These are phyloP conservation scores for Gyrodactylus bullatarudis DNA, from an alignment of 1,140 invertebrate genomes.

Conservation along the genomic window DNA sequence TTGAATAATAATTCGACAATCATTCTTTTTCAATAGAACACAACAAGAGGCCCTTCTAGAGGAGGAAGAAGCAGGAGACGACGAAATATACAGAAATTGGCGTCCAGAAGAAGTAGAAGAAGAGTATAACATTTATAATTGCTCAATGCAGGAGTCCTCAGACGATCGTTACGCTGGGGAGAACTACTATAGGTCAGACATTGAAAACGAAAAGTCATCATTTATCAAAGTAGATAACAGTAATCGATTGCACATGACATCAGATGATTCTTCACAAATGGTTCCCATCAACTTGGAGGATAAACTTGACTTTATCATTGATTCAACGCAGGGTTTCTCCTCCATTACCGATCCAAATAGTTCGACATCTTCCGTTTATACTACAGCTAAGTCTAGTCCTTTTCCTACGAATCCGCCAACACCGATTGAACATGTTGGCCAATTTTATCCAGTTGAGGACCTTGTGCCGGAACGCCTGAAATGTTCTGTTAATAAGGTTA, in stretches of 20 bases:
- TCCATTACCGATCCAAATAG: not conserved
- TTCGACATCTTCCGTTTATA: not conserved
- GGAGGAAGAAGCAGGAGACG: no score
- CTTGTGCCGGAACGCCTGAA: not conserved
- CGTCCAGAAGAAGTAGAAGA: no score
- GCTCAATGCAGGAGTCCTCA: no score
- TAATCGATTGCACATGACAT: not conserved
- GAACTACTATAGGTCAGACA: not conserved
- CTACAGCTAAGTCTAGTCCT: not conserved
- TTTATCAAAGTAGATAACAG: not conserved
- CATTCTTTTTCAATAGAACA: no score
- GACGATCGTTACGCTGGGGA: not conserved
- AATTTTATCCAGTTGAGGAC: not conserved
- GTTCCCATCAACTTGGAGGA: not conserved
- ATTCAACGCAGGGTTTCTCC: not conserved
- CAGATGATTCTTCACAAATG: not conserved
- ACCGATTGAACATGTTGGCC: not conserved
- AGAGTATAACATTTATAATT: no score
- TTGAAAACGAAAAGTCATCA: not conserved
- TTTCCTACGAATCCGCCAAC: not conserved
- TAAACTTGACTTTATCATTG: not conserved
- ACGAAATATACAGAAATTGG: no score
- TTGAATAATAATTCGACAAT: no score
- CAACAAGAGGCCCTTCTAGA: no score
- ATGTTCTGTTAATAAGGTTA: not conserved